phyloP scores from a whole-genome alignment of 2,888 invertebrate species.

The Morpho achilles region DNA sequence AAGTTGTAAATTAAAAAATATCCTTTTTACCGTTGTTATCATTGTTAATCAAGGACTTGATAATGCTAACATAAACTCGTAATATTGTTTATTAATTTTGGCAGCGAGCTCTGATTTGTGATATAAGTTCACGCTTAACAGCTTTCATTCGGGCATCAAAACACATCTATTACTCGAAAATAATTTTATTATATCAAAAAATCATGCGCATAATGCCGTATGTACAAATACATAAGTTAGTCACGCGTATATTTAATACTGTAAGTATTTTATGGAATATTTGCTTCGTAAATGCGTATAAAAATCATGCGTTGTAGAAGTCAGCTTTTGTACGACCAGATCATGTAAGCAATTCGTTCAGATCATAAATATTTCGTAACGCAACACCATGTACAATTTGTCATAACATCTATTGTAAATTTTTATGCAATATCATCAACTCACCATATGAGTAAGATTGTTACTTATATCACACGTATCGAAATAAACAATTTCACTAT shows the following conservation, averaged over 20 bases:
- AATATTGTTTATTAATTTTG: no score
- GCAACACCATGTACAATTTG: constrained; percentile 25
- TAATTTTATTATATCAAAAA: constrained; percentile 15
- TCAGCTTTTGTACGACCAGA: constrained; percentile 31
- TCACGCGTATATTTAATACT: neutral
- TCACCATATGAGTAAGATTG: constrained; percentile 9
- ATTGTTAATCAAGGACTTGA: no score
- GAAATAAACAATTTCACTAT: neutral
- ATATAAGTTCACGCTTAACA: constrained; percentile 49
- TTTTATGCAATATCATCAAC: constrained; percentile 1
- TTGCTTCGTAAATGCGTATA: constrained; percentile 18
- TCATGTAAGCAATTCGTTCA: constrained; percentile 12
- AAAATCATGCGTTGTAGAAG: constrained; percentile 27
- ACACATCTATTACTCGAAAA: constrained; percentile 7
- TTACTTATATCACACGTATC: constrained; percentile 17
- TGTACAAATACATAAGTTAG: constrained; percentile 5
- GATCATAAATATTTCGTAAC: constrained; percentile 36
- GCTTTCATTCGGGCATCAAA: constrained; percentile 45
- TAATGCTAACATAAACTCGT: no score
- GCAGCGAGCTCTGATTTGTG: neutral
- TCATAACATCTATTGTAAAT: constrained; percentile 8
- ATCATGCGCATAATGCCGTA: constrained; percentile 1
- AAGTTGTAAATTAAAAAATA: no score
- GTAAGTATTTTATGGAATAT: neutral
- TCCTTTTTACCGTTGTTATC: no score